phyloP scores from a whole-genome alignment of 2,888 invertebrate genomes.

The Galerucella nymphaeae region DNA sequence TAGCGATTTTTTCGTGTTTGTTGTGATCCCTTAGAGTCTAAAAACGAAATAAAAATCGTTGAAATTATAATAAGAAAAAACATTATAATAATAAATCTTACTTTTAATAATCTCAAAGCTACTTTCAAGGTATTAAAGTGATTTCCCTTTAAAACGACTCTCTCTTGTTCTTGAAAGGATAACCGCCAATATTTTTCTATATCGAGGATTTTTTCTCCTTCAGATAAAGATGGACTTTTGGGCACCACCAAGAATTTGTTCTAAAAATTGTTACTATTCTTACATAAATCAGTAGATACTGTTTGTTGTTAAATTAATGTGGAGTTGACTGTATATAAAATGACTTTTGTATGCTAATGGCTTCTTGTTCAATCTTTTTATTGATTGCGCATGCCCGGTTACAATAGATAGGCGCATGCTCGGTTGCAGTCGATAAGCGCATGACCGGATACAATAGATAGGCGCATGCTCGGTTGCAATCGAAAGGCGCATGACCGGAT shows the following conservation, averaged over 20 bases:
- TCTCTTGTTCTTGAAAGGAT: constrained; percentile 63
- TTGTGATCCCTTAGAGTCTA: constrained; percentile 64
- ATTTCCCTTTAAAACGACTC: constrained; percentile 54
- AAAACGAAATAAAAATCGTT: constrained; percentile 37
- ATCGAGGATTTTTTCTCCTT: constrained; percentile 24
- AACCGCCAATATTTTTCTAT: constrained; percentile 59
- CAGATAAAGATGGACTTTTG: constrained; percentile 52
- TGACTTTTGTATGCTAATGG: too few species aligned
- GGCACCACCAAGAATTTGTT: constrained; percentile 58
- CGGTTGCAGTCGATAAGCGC: too few species aligned
- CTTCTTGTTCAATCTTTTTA: too few species aligned
- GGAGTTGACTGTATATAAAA: too few species aligned
- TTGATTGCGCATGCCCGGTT: too few species aligned
- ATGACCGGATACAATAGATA: too few species aligned
- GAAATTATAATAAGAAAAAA: neutral
- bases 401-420: too few species aligned
- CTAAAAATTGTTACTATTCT: constrained; percentile 40
- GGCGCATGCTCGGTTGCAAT: too few species aligned
- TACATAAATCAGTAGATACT: neutral
- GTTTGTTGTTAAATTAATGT: too few species aligned
- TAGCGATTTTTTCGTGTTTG: constrained; percentile 59
- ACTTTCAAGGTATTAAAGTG: constrained; percentile 56
- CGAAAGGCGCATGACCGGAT: too few species aligned
- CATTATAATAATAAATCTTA: constrained; percentile 35
- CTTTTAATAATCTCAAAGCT: constrained; percentile 58